Percentiles rank a stretch among this genome's conserved stretches.
Conservation (phyloP, 1,140 invertebrate genomes). For the Pseudomyrmex sp. region DNA sequence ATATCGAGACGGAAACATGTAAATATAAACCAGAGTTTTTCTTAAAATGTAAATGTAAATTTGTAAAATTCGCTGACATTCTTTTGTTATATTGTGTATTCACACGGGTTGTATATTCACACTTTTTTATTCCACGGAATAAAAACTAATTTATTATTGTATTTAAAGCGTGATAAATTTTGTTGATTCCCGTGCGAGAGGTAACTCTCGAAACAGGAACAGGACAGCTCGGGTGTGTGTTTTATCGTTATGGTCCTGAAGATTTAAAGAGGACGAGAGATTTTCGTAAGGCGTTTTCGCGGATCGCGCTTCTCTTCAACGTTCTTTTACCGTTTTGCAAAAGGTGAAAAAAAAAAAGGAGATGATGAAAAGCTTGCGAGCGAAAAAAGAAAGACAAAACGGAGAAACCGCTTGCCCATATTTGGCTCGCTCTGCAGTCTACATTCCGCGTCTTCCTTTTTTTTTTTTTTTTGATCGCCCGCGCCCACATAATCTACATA, state of each 20-base stretch:
- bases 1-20: not conserved
- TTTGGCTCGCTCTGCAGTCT: conserved; percentile 75
- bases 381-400: conserved; percentile 61
- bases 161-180: not conserved
- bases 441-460: conserved; percentile 55
- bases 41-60: too few relatives aligned
- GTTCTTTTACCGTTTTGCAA: not conserved
- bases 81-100: too few relatives aligned
- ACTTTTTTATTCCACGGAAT: not conserved
- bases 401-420: conserved; percentile 74
- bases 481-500: conserved; percentile 11
- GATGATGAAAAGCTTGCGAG: conserved; percentile 1
- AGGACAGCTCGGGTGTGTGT: not conserved
- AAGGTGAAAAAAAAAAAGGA: conserved; percentile 59
- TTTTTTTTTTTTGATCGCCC: conserved; percentile 36
- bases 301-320: not conserved
- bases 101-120: too few relatives aligned
- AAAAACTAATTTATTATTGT: conserved; percentile 29
- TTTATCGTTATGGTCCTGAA: conserved; percentile 30
- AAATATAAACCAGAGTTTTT: not conserved
- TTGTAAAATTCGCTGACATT: too few relatives aligned
- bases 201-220: not conserved
- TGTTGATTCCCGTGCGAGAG: not conserved
- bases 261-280: conserved; percentile 10
- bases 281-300: conserved; percentile 4